Evolutionary conservation across 2,888 invertebrate species (phyloP), one percentile per base, ranked within the genome.

Genomic region (Platerodrilus igneus): DNA sequence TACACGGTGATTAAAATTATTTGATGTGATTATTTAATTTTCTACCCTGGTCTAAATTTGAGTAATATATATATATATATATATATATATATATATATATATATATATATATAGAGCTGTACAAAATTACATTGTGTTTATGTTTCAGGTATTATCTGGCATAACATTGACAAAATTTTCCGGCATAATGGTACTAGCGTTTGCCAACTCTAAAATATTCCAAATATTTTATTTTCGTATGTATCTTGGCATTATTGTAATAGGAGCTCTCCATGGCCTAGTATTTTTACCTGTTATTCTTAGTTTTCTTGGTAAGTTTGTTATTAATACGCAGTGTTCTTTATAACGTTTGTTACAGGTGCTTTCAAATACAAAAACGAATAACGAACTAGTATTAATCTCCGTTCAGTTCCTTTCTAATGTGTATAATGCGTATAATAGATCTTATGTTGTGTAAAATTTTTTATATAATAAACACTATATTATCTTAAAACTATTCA

Each of bases 141-240:
- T 26, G 30, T 63, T 64, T 10, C 60, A 91, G 73, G 88, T 96
- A 2, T 76, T 96, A 10, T 90, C 91, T 40, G 96, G 96, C 13
- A 95, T 97, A 26, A 95, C 95, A 0, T 69, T 96, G 14, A 96
- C 96, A 0, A 96, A 97, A 67, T 85, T 95, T 53, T 86, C 86
- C 21, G 90, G 90, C 28, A 91, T 96, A 41, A 67, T 87, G 10
- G 87, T 96, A 5, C 69, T 97, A 47, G 92, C 85, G 0, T 94
- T 96, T 67, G 88, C 95, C 2, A 89, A 92, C 58, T 92, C 94
- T 1, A 84, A 90, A 70, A 80, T 93, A 47, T 94, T 96, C 60
- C 82, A 88, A 69, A 74, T 88, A 35, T 95, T 90, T 64, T 97
- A 94, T 71, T 96, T 96, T 67, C 80, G 94, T 61, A 95, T 97